Conservation (phyloP, 2,888 invertebrate species). For the Synanthedon tipuliformis region DNA sequence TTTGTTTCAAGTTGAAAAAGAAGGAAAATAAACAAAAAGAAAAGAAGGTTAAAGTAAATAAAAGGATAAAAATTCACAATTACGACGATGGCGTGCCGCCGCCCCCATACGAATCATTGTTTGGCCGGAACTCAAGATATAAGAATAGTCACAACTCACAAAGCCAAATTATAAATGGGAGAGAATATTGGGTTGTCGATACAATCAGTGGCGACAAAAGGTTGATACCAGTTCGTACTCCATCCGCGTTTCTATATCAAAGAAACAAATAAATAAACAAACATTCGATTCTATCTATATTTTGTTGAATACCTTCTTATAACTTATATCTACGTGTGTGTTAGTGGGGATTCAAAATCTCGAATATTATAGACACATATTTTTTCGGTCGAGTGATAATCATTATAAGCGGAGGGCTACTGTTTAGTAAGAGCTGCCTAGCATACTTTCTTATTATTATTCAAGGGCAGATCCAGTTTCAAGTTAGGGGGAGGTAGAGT, state of each 20-base stretch:
- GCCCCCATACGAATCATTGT: slow-evolving; percentile 76
- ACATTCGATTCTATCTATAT: too few relatives aligned
- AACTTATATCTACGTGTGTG: too few relatives aligned
- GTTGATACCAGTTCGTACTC: slow-evolving; percentile 79
- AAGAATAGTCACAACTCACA: slow-evolving; percentile 39
- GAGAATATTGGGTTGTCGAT: slow-evolving; percentile 79
- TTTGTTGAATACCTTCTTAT: neutral
- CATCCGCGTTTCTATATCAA: slow-evolving; percentile 82
- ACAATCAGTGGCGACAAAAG: slow-evolving; percentile 73
- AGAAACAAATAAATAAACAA: slow-evolving; percentile 11
- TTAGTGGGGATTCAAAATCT: too few relatives aligned
- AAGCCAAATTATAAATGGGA: slow-evolving; percentile 76
- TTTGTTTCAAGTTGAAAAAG: slow-evolving; percentile 22
- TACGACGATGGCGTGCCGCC: slow-evolving; percentile 69
- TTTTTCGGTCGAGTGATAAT: too few relatives aligned
- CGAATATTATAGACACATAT: too few relatives aligned
- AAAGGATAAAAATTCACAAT: slow-evolving; percentile 3
- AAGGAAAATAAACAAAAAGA: slow-evolving; percentile 9
- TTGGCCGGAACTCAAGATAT: slow-evolving; percentile 44
- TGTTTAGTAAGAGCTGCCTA: too few relatives aligned
- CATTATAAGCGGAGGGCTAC: too few relatives aligned
- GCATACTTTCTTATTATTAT: too few relatives aligned
- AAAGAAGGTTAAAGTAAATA: slow-evolving; percentile 3
- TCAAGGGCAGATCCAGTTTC: too few relatives aligned
- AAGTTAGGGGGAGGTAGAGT: too few relatives aligned